Base-by-base conservation (phyloP, 53 echinoderm and acorn worm species). In the Echinarachnius parma region DNA sequence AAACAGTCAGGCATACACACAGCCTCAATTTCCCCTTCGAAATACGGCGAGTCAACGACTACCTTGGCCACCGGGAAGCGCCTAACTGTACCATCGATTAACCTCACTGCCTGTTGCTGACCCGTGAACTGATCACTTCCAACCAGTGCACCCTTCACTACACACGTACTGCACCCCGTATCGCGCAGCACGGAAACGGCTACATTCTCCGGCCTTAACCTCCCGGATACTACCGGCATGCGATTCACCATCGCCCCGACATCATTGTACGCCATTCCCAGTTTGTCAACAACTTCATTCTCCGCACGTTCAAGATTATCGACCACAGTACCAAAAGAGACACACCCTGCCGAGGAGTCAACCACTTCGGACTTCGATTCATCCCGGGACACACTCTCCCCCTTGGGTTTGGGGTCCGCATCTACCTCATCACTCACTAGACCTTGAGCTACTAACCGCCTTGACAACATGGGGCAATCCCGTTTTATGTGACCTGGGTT, bases 51-150 rank as follows among this genome's bases (percentile, higher is more conserved):
- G 31, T 77, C 72, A 1, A 78, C 25, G n/a, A 16, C 20, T 18
- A 87, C 48, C 24, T 61, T 55, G 25, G 82, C 82, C 16, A 69
- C 74, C 14, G 71, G 77, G 28, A 78, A 61, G 11, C 62, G 31
- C 24, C 78, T 45, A 16, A 87, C 72, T 42, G 87, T 78, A 19
- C 86, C 82, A 72, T 87, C 78, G 29, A 83, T 48, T 13, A 87
- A 24, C 60, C 54, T 74, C 32, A 83, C 83, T 31, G 20, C 29
- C 62, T 69, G 61, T 21, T 14, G 32, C 65, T 28, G 23, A 16
- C 75, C 78, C 8, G 55, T 53, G 29, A 62, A 74, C 58, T 87
- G 55, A 16, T 77, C 35, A 1, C 48, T 22, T 14, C 28, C 22
- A 13, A 82, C 74, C 20, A 87, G 39, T 28, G 34, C 60, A 25